Evolutionary conservation across 37 sponge, comb jelly and placozoan genomes (phyloP).

Genomic region (Crambe crambe): DNA sequence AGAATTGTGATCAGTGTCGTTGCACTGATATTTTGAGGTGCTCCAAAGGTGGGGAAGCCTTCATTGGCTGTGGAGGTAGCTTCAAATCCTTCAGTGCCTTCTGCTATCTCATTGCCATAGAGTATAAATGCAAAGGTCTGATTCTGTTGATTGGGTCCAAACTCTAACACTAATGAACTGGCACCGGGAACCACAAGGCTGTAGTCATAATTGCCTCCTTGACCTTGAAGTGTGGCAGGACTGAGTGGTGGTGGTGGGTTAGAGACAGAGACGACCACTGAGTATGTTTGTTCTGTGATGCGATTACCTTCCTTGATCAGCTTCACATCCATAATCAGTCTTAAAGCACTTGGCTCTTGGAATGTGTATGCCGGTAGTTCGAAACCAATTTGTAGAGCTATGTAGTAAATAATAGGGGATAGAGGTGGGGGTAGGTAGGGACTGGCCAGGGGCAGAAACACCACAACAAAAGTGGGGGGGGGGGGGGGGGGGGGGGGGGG

Average conservation of each 20-base stretch:
- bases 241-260: neutral
- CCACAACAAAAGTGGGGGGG: no score
- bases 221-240: neutral
- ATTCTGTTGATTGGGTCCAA: neutral
- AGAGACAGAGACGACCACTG: neutral
- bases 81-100: neutral
- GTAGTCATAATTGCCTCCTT: neutral
- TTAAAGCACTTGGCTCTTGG: no score
- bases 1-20: neutral
- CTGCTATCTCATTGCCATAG: neutral
- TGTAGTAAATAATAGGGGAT: no score
- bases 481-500: no score
- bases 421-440: no score
- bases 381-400: no score
- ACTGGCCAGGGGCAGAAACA: no score
- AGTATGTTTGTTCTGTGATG: neutral
- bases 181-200: neutral
- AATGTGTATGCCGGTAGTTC: no score
- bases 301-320: neutral
- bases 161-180: no score
- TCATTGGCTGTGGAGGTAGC: neutral
- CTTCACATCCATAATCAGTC: no score
- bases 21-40: neutral
- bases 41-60: neutral
- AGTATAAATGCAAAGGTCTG: neutral